Base-by-base conservation (phyloP, 2,113 vertebrate genomes). In the Brachyhypopomus occidentalis region DNA sequence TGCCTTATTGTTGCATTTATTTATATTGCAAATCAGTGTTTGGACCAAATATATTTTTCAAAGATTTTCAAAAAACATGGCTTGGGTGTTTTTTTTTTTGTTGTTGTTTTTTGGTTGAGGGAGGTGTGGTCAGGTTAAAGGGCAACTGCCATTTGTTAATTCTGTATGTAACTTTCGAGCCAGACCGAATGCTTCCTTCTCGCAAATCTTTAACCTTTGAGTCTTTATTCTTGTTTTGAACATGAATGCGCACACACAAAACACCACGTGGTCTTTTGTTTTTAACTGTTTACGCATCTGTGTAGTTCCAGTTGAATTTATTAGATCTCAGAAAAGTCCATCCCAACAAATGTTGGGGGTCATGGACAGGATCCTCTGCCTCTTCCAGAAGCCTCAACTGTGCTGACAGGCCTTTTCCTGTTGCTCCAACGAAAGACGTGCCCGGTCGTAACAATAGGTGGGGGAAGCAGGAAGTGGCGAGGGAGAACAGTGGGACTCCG, bases 11-110 rank as follows among this genome's bases (percentile, higher is more conserved):
- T 86, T 89, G 88, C 87, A 89, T 90, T 86, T 87, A 87, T 93
- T 88, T 90, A 91, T 90, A 91, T 92, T 91, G 89, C 86, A 90
- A 91, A 90, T 92, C 88, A 88, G 88, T 90, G 90, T 92, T 93
- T 91, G 90, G 91, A 92, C 92, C 90, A 92, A 93, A 92, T 91
- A 89, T 92, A 91, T 92, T 92, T 92, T 93, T 90, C 85, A 87
- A 88, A 85, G 75, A 88, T 89, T 76, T 88, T 84, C 71, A 86
- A 70, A 79, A 79, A 55, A 84, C 3, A 27, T 25, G 67, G 27
- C 52, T 78, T 64, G 25, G 52, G 41, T 4, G 48, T 58, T 82
- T 83, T 85, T 45, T 77, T 72, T 56, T 63, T 1, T 79, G 45
- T 91, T 72, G 48, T 84, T 78, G 83, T 38, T 58, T 67, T 22